Conservation (phyloP, 2,797 vertebrate species). For the Phrynocephalus guinanensis region DNA sequence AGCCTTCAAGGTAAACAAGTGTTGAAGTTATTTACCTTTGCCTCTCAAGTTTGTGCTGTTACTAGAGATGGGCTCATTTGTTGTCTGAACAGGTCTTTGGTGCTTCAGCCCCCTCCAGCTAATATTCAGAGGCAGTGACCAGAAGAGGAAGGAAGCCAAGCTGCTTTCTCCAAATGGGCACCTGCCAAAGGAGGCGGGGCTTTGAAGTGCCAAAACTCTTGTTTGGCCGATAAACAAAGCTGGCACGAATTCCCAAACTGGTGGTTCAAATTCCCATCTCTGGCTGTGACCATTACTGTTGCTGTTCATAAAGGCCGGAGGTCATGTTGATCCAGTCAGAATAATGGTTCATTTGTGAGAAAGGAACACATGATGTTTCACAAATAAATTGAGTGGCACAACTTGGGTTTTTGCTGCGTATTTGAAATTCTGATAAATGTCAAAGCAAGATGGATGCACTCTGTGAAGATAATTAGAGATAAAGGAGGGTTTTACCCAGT, state of each 20-base stretch:
- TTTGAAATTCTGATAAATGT: constrained; percentile 28
- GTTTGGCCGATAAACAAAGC: too few species aligned
- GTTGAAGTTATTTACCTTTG: constrained; percentile 14
- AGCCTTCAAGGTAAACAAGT: not conserved
- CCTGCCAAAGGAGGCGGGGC: too few species aligned
- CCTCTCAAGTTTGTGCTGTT: not conserved
- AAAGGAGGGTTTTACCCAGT: constrained; percentile 6
- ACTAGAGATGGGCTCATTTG: too few species aligned
- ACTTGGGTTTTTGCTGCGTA: constrained; percentile 40
- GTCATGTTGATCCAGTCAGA: constrained; percentile 5
- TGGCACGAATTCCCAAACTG: too few species aligned
- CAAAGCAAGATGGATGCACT: constrained; percentile 17
- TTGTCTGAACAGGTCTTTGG: too few species aligned
- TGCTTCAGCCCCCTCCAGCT: too few species aligned
- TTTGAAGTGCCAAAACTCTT: too few species aligned
- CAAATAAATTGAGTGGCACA: not conserved
- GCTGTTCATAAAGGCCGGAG: constrained; percentile 5
- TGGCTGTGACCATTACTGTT: not conserved
- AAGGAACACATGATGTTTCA: not conserved
- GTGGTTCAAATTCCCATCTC: too few species aligned
- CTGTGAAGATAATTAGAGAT: not conserved
- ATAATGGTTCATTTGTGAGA: not conserved
- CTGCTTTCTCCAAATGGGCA: too few species aligned
- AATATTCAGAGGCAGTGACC: too few species aligned
- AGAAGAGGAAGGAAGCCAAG: too few species aligned